Percentiles rank a stretch among this genome's conserved stretches.
Conservation (phyloP, 2,113 vertebrate genomes). For the Urocynchramus pylzowi region DNA sequence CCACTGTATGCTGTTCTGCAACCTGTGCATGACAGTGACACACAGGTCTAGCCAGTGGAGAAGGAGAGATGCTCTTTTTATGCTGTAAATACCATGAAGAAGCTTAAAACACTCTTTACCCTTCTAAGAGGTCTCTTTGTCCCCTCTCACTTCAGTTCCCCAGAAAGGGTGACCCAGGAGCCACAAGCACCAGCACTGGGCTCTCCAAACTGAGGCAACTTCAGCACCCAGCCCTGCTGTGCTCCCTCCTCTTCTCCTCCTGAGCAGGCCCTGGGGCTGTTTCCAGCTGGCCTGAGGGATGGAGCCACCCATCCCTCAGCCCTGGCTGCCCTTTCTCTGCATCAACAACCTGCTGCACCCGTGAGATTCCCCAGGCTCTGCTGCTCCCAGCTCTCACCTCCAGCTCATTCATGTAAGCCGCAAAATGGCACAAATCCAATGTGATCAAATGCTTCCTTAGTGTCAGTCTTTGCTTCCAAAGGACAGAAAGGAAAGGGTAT, state of each 20-base stretch:
- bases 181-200: background rate
- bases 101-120: background rate
- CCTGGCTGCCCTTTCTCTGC: background rate
- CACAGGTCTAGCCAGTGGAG: background rate
- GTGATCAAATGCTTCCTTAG: constrained; percentile 15
- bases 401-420: background rate
- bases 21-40: rapidly evolving
- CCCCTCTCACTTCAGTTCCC: background rate
- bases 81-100: background rate
- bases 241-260: background rate
- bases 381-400: background rate
- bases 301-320: background rate
- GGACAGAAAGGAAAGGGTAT: constrained; percentile 5
- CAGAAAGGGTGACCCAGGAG: background rate
- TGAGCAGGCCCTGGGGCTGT: background rate
- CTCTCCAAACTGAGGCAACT: background rate
- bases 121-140: background rate
- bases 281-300: background rate
- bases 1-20: background rate
- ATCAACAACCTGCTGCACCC: background rate
- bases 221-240: background rate
- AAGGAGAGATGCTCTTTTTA: background rate
- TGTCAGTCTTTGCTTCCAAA: constrained; percentile 37
- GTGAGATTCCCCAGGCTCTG: background rate
- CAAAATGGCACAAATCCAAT: constrained; percentile 42